Conservation (phyloP, 1,140 invertebrate species). For the Heliconius nattereri region DNA sequence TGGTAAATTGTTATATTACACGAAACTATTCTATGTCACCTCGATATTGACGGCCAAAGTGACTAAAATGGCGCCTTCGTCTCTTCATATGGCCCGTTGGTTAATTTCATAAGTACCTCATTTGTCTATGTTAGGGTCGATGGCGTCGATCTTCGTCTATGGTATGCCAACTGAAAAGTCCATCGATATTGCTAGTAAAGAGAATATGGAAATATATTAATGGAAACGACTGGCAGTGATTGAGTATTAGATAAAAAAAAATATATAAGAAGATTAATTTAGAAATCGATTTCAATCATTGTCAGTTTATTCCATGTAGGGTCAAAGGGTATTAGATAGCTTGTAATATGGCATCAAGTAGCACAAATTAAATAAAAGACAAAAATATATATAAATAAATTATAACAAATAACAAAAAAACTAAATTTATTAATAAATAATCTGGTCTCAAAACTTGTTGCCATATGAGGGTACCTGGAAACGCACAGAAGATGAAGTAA, state of each 20-base stretch:
- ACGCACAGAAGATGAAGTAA: slow-evolving; percentile 73
- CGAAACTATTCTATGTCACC: slow-evolving; percentile 72
- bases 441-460: slow-evolving; percentile 52
- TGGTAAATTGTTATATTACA: slow-evolving; percentile 49
- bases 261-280: slow-evolving; percentile 1
- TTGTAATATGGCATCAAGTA: slow-evolving; percentile 61
- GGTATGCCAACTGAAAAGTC: slow-evolving; percentile 77
- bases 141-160: slow-evolving; percentile 51
- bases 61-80: slow-evolving; percentile 33
- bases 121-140: slow-evolving; percentile 43
- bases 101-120: slow-evolving; percentile 77
- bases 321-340: slow-evolving; percentile 54
- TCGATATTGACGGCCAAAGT: slow-evolving; percentile 58
- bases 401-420: neutral
- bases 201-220: slow-evolving; percentile 40
- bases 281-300: slow-evolving; percentile 45
- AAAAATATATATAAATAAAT: slow-evolving; percentile 18
- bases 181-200: slow-evolving; percentile 73
- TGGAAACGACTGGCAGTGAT: slow-evolving; percentile 2
- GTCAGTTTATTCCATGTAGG: slow-evolving; percentile 50
- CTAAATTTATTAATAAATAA: neutral
- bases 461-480: slow-evolving; percentile 74
- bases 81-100: slow-evolving; percentile 50
- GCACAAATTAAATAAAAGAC: slow-evolving; percentile 26
- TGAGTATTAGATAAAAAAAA: neutral